These are phyloP conservation scores for Rhagoletis zephyria DNA, from an alignment of 1,140 invertebrate species.

Conservation along the genomic window DNA sequence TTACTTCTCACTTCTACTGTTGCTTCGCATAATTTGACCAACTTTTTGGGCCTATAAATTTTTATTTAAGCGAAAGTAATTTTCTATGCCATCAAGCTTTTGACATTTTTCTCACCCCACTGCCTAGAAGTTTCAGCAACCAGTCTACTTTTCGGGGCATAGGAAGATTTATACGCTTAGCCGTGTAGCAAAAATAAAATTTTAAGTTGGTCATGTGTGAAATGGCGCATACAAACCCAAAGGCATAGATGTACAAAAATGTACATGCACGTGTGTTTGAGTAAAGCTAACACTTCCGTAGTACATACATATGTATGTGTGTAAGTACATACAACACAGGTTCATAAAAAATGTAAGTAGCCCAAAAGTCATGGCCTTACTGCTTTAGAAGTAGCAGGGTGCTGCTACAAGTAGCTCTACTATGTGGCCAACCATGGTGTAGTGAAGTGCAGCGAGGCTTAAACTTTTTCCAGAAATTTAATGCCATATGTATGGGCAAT, in stretches of 20 bases:
- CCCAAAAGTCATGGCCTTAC: neutral
- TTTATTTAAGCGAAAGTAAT: conserved; percentile 45
- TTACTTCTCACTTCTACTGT: neutral
- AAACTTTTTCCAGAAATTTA: neutral
- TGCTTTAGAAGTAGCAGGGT: neutral
- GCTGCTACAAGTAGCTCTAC: neutral
- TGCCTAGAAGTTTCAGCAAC: neutral
- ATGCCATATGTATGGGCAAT: conserved; percentile 10
- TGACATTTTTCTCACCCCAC: neutral
- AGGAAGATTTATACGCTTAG: neutral
- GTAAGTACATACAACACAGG: neutral
- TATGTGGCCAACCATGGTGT: neutral
- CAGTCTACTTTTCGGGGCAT: neutral
- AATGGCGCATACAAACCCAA: neutral
- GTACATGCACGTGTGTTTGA: neutral
- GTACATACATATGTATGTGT: neutral
- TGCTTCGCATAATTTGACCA: conserved; percentile 24
- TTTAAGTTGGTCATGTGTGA: conserved; percentile 9
- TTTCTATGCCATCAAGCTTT: conserved; percentile 45
- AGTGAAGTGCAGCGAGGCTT: neutral
- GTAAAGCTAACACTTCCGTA: too few species aligned
- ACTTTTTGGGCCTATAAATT: conserved; percentile 28
- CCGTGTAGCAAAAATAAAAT: neutral
- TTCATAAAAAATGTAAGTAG: neutral
- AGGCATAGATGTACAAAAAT: neutral